Evolutionary conservation across 2,113 vertebrate genomes (phyloP).

Genomic region (Cercocebus atys): DNA sequence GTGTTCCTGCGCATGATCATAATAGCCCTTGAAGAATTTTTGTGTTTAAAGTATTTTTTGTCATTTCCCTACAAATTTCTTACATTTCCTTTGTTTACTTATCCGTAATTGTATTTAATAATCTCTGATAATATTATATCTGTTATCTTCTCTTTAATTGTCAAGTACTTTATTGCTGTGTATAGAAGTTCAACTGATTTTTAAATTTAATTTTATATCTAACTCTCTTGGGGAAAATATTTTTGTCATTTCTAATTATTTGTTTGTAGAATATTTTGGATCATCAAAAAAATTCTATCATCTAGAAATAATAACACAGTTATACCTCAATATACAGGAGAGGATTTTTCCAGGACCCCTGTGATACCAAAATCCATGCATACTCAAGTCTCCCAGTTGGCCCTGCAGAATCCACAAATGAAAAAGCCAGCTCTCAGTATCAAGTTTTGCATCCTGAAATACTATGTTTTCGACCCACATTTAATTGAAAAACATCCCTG

Average conservation of each 20-base stretch:
- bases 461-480: fast-evolving
- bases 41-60: background rate
- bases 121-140: background rate
- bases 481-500: background rate
- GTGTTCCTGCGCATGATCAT: background rate
- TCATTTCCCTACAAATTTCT: background rate
- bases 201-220: background rate
- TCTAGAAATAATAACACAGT: background rate
- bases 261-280: background rate
- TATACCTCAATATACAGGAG: background rate
- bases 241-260: background rate
- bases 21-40: background rate
- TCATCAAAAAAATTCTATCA: background rate
- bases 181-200: background rate
- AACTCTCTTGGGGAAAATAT: background rate
- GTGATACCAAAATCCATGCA: background rate
- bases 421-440: background rate
- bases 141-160: background rate
- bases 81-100: background rate
- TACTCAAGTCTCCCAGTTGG: background rate
- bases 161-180: background rate
- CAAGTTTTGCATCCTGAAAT: background rate
- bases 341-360: background rate
- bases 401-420: background rate
- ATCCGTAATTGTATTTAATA: background rate